Evolutionary conservation across 1,140 invertebrate genomes (phyloP).

Genomic region (Grapholita molesta): DNA sequence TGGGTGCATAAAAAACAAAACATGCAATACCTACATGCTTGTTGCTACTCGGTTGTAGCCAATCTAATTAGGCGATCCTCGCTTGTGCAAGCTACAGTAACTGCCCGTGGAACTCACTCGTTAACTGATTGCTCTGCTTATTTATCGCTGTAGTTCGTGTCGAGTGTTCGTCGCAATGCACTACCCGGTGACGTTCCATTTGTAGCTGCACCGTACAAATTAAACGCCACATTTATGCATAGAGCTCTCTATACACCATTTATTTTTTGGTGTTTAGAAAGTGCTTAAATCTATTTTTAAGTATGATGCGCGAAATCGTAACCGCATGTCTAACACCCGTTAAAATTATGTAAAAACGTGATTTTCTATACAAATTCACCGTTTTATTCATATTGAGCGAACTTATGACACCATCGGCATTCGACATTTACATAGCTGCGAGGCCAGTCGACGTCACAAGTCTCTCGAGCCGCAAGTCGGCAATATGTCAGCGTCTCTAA

Average conservation of each 20-base stretch:
- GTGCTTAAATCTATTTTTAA: constrained; percentile 28
- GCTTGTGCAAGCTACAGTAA: constrained; percentile 29
- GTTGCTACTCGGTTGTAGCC: constrained; percentile 1
- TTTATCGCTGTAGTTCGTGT: constrained; percentile 30
- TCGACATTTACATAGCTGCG: constrained; percentile 66
- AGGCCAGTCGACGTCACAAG: constrained; percentile 30
- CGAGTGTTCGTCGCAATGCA: constrained; percentile 24
- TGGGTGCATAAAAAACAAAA: constrained; percentile 15
- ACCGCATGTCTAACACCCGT: constrained; percentile 34
- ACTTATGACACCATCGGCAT: constrained; percentile 66
- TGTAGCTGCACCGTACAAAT: neutral
- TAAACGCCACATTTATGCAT: neutral
- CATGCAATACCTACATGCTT: constrained; percentile 16
- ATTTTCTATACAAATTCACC: constrained; percentile 65
- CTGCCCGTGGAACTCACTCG: constrained; percentile 12
- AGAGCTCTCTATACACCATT: neutral
- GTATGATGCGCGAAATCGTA: constrained; percentile 35
- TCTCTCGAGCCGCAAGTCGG: constrained; percentile 19
- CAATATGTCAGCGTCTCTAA: constrained; percentile 6
- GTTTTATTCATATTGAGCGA: constrained; percentile 55
- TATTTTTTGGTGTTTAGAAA: constrained; percentile 2
- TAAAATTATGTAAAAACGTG: constrained; percentile 61
- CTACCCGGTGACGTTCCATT: constrained; percentile 13
- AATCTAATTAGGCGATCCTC: constrained; percentile 43
- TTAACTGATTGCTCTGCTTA: constrained; percentile 26